These are phyloP conservation scores for Pantelozetes paolii DNA, from an alignment of 2,888 invertebrate species.

Conservation along the genomic window DNA sequence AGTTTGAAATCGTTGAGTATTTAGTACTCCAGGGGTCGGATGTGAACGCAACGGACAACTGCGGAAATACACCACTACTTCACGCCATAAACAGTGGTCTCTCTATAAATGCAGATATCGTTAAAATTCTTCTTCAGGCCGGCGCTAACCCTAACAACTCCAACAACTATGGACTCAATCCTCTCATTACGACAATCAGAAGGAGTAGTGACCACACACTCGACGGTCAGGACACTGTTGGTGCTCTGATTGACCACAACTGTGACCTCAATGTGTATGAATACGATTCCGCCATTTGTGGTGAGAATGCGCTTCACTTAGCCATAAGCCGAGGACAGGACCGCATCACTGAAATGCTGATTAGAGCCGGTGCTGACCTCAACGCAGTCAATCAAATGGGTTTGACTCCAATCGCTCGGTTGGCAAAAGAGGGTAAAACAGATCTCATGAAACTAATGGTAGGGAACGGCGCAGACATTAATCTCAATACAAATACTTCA, in stretches of 20 bases:
- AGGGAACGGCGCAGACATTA: conserved; percentile 14
- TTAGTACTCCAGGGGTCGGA: conserved; percentile 47
- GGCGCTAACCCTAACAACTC: conserved; percentile 45
- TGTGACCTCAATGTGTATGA: conserved; percentile 29
- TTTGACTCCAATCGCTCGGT: conserved; percentile 21
- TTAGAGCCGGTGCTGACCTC: conserved; percentile 37
- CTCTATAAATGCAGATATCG: conserved; percentile 40
- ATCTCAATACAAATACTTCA: not conserved
- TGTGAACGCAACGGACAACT: conserved; percentile 45
- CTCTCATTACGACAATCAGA: conserved; percentile 47
- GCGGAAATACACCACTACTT: conserved; percentile 48
- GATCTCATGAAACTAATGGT: conserved; percentile 39
- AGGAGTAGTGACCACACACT: conserved; percentile 47
- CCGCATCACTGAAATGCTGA: conserved; percentile 39
- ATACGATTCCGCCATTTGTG: conserved; percentile 24
- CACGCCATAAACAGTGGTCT: conserved; percentile 42
- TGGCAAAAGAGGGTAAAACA: conserved; percentile 42
- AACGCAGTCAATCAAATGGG: conserved; percentile 26
- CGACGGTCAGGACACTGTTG: conserved; percentile 37
- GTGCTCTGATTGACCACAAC: conserved; percentile 40
- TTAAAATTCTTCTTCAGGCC: conserved; percentile 44
- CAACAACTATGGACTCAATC: conserved; percentile 44
- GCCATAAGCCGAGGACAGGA: conserved; percentile 40
- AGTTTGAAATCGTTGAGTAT: conserved; percentile 45
- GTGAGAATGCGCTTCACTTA: conserved; percentile 40